Conservation (phyloP, 2,113 vertebrate genomes). For the Amphilophus citrinellus region DNA sequence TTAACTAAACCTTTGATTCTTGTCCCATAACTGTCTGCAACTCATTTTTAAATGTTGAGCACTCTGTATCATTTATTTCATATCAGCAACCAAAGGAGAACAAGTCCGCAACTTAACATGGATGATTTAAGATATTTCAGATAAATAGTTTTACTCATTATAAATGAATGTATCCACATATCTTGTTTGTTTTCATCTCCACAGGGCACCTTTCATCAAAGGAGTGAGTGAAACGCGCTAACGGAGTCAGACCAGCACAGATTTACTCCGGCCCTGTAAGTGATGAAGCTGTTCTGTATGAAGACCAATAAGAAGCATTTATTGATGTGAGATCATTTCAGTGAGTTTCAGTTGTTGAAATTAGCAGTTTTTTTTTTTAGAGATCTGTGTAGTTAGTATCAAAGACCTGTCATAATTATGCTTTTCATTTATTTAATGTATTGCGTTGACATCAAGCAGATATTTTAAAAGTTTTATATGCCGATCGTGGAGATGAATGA, state of each 20-base stretch:
- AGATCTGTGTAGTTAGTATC: neutral
- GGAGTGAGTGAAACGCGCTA: neutral
- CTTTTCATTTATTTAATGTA: neutral
- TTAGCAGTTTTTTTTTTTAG: neutral
- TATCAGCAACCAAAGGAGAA: no score
- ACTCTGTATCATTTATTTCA: neutral
- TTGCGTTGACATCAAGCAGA: neutral
- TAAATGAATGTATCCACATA: neutral
- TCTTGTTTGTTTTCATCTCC: neutral
- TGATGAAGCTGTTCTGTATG: neutral
- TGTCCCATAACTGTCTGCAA: neutral
- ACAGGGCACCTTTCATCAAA: neutral
- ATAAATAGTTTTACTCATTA: neutral
- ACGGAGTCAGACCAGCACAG: no score
- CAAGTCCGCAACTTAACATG: no score
- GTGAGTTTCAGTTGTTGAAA: neutral
- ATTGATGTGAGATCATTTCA: neutral
- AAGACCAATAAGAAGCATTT: neutral
- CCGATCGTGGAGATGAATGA: neutral
- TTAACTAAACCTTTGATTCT: no score
- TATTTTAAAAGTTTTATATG: neutral
- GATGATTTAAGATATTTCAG: no score
- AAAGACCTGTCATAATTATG: neutral
- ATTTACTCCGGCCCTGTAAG: no score
- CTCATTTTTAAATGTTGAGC: fast-evolving